Evolutionary conservation across 2,888 invertebrate species (phyloP), one percentile per base, ranked within the genome.

Genomic region (Allolobophora icterica): DNA sequence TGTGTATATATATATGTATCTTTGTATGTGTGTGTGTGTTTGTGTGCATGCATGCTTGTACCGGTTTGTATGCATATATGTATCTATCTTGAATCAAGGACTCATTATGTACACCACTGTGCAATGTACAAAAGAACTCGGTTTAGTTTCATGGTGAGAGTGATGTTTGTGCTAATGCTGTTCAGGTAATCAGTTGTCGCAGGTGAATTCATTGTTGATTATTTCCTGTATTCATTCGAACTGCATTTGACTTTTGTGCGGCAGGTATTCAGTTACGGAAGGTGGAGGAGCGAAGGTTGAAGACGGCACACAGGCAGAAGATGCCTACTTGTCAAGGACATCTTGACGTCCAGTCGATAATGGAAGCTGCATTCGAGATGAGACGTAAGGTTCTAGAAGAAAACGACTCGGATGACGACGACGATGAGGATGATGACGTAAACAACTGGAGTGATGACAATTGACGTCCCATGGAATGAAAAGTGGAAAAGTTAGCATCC

Each of bases 301-400:
- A 95, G 97, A 97, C 95, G 94, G 97, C 97, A 95, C 97, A 92
- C 92, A 40, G 93, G 92, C n/a, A 91, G 93, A 87, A 91, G 93
- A 94, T 94, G 45, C 93, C 93, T n/a, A 11, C 38, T 8, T 71
- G n/a, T 71, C 34, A 87, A 35, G 87, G 87, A 6, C 87, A 87
- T n/a, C 94, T 95, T 95, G 99, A 99, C 96, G 99, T 99, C 38
- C 99, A 99, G 90, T 98, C 98, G 90, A 98, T 99, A 94, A 96
- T 99, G 94, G 98, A 98, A 92, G 92, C 93, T 42, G 95, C 94
- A 84, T 94, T 95, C 91, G 95, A 95, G 92, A 94, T 95, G 94
- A 96, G 99, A 90, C 97, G 99, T 91, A 98, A 98, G 71, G 98
- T 98, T 91, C 98, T 99, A 93, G 98, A 99, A 96, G 97, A 98